Percentiles rank a stretch among this genome's conserved stretches.
These are phyloP conservation scores for Maconellicoccus hirsutus DNA, from an alignment of 1,140 invertebrate species.

Conservation along the genomic window DNA sequence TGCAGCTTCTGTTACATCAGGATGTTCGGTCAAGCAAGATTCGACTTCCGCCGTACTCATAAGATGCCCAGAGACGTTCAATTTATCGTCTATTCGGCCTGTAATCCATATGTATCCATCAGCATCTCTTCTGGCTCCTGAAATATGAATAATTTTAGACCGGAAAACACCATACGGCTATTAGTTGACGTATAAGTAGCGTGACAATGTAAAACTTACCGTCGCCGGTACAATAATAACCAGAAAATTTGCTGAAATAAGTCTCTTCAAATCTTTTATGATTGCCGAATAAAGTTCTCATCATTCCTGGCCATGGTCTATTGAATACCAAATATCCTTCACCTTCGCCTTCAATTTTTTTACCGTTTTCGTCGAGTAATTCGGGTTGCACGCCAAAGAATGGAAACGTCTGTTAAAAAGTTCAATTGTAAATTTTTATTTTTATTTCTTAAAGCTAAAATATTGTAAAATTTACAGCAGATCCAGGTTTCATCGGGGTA, in stretches of 20 bases:
- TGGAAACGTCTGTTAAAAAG: conserved; percentile 88
- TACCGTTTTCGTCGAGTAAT: conserved; percentile 77
- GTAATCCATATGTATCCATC: conserved; percentile 97
- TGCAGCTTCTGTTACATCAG: conserved; percentile 78
- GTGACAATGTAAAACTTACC: conserved; percentile 60
- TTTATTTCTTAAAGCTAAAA: conserved; percentile 26
- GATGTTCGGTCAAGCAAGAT: conserved; percentile 74
- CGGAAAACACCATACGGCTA: too few relatives aligned
- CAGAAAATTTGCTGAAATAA: conserved; percentile 91
- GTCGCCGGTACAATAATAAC: conserved; percentile 95
- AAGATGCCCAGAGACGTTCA: conserved; percentile 94
- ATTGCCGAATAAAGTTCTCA: conserved; percentile 84
- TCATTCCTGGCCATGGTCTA: conserved; percentile 93
- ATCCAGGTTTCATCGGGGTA: conserved; percentile 92
- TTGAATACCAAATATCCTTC: conserved; percentile 91
- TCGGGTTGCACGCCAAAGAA: conserved; percentile 91
- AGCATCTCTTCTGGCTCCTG: conserved; percentile 74
- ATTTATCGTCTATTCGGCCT: conserved; percentile 92
- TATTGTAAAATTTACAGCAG: conserved; percentile 56
- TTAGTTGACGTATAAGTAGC: too few relatives aligned
- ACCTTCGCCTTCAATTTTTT: conserved; percentile 71
- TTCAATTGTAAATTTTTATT: too few relatives aligned
- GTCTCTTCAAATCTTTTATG: conserved; percentile 86
- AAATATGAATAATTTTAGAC: too few relatives aligned
- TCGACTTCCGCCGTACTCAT: conserved; percentile 95